These are phyloP conservation scores for Acleris sparsana DNA, from an alignment of 2,888 invertebrate species.

Conservation along the genomic window DNA sequence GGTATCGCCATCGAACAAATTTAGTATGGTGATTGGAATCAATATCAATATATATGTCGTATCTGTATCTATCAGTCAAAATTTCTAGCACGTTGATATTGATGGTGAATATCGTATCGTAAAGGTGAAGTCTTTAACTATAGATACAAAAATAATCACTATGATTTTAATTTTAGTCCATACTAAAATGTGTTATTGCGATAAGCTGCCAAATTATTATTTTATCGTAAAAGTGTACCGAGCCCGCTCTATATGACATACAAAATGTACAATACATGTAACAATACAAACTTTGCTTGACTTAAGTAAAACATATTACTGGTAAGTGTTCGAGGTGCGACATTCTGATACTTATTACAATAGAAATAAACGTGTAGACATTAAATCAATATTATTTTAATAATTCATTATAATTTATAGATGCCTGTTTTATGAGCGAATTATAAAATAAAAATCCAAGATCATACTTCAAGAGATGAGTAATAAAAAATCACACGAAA, in stretches of 20 bases:
- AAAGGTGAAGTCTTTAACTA: no score
- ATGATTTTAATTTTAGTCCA: background rate
- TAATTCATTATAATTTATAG: no score
- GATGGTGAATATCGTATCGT: no score
- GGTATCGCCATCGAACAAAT: no score
- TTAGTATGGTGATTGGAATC: no score
- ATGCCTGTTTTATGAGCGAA: background rate
- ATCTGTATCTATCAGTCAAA: no score
- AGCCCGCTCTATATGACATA: constrained; percentile 26
- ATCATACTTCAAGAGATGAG: background rate
- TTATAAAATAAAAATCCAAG: constrained; percentile 7
- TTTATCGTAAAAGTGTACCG: constrained; percentile 11
- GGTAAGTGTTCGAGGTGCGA: no score
- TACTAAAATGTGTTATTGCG: background rate
- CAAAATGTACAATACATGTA: constrained; percentile 29
- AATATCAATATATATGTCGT: no score
- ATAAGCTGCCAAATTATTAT: background rate
- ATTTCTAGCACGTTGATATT: no score
- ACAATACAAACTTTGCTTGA: constrained; percentile 23
- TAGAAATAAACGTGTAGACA: background rate
- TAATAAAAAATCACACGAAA: constrained; percentile 40
- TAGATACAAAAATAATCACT: background rate
- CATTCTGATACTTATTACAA: background rate
- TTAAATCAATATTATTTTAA: background rate
- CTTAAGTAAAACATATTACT: constrained; percentile 35